Base-by-base conservation (phyloP, 2,113 vertebrate species). In the Anser brachyrhynchus region DNA sequence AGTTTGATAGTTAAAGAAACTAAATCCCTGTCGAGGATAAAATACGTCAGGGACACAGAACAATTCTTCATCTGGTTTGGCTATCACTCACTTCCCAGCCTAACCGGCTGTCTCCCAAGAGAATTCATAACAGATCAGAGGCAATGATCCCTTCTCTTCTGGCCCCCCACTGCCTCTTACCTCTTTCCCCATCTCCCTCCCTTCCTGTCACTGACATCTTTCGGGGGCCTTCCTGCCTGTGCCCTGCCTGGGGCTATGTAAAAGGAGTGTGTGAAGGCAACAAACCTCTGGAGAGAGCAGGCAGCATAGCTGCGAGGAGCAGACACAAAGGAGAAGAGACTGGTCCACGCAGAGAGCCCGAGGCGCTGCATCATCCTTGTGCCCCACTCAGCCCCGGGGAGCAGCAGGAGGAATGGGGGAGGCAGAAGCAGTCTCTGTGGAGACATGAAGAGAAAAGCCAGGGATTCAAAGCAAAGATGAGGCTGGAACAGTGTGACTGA, bases 1-100 rank as follows among this genome's bases (percentile, higher is more conserved):
- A 94, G 89, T 79, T 87, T 95, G 93, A 95, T 92, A 93, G 78
- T 96, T 97, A 96, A 91, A 96, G 88, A 95, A 88, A 92, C 94
- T 74, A 96, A 96, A 94, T 92, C 77, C 84, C 86, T 93, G 80
- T 95, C 52, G 55, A 93, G 84, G 62, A 96, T 95, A 95, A 96
- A 95, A 97, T 96, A 96, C 89, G 74, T 93, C 77, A 92, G 83
- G 94, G 91, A 92, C 12, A 3, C 74, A 87, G 92, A 96, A 79
- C 80, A 94, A 95, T 95, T 96, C 80, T 66, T 97, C 93, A 95
- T 94, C 85, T 85, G 59, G 23, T 93, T 93, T 94, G 87, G 74
- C 59, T 96, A 95, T 96, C 87, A 90, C 75, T 96, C 95, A 95
- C 93, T 96, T 94, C 89, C 86, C 87, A 93, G 89, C 13, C 78